Conservation (phyloP, 2,888 invertebrate species). For the Tetramorium bicarinatum region DNA sequence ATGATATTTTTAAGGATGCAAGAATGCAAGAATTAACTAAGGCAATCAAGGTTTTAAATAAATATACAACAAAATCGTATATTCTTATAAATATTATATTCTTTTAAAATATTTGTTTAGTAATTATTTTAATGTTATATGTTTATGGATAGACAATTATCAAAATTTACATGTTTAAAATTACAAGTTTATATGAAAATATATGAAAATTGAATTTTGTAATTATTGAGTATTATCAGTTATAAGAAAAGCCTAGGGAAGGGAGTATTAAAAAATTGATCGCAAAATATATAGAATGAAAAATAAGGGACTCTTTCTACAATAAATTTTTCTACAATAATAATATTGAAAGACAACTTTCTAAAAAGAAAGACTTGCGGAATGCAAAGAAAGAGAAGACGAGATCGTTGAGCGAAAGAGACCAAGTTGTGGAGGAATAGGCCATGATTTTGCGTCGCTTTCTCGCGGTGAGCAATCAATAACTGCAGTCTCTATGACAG, state of each 20-base stretch:
- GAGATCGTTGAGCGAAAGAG: conserved; percentile 9
- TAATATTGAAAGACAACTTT: neutral
- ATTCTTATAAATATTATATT: neutral
- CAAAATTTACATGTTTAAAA: neutral
- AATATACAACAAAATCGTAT: neutral
- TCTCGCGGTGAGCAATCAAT: conserved; percentile 82
- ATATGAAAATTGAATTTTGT: neutral
- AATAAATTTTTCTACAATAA: too few species aligned
- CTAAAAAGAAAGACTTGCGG: neutral
- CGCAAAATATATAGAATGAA: neutral
- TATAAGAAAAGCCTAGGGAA: neutral
- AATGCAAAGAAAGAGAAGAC: neutral
- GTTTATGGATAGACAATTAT: neutral
- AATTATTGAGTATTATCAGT: neutral
- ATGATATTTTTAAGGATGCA: neutral
- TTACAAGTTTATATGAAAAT: neutral
- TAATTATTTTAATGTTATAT: conserved; percentile 4
- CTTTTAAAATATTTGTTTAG: neutral
- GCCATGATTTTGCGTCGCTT: conserved; percentile 77
- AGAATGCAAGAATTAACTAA: neutral
- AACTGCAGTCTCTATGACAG: conserved; percentile 81
- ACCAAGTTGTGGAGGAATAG: conserved; percentile 58
- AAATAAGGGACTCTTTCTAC: neutral
- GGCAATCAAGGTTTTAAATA: neutral
- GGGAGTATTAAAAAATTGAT: neutral